Evolutionary conservation across 1,140 invertebrate species (phyloP).

Genomic region (Drosophila guanche): DNA sequence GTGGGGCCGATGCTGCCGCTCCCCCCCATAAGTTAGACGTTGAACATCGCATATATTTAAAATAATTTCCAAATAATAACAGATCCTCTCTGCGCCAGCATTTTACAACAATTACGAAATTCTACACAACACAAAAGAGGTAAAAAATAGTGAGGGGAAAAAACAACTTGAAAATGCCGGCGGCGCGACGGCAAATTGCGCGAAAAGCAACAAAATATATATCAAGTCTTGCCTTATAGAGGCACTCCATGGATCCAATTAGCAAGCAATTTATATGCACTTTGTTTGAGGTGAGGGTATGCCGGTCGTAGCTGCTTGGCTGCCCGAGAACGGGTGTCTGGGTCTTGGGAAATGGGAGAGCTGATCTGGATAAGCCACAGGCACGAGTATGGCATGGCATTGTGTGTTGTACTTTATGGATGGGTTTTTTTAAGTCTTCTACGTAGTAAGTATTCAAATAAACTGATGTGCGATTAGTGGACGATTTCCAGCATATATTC

Average conservation of each 20-base stretch:
- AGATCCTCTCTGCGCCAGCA: constrained; percentile 33
- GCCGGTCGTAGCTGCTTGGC: not conserved
- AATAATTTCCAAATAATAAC: constrained; percentile 55
- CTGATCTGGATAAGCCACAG: constrained; percentile 12
- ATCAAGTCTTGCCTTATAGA: constrained; percentile 29
- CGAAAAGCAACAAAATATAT: constrained; percentile 36
- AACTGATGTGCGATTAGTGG: constrained; percentile 33
- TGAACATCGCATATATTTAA: constrained; percentile 39
- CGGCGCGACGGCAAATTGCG: constrained; percentile 44
- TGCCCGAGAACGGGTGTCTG: not conserved
- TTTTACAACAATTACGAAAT: constrained; percentile 52
- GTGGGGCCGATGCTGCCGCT: not conserved
- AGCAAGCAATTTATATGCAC: constrained; percentile 52
- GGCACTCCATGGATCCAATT: constrained; percentile 39
- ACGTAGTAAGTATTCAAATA: too few species aligned
- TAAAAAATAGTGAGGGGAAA: constrained; percentile 5
- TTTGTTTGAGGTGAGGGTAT: constrained; percentile 22
- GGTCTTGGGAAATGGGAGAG: not conserved
- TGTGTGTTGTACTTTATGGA: not conserved
- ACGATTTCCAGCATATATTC: constrained; percentile 17
- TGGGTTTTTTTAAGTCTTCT: too few species aligned
- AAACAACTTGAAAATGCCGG: constrained; percentile 31
- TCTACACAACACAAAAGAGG: constrained; percentile 31
- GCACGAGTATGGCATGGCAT: not conserved
- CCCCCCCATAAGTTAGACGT: constrained; percentile 24